Percentiles rank a stretch among this genome's conserved stretches.
phyloP scores from a whole-genome alignment of 2,113 vertebrate genomes.

The Papio anubis region DNA sequence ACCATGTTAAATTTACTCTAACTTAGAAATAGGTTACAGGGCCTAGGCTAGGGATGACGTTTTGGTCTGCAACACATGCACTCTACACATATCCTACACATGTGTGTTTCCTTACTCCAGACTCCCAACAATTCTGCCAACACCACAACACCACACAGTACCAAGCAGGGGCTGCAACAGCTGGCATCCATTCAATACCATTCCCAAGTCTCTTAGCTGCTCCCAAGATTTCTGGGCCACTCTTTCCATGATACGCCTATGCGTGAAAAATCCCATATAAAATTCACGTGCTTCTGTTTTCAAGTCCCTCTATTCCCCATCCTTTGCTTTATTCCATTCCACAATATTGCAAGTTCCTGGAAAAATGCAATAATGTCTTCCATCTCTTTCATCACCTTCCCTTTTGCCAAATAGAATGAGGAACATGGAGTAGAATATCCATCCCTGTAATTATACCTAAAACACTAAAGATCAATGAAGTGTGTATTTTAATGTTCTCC shows the following conservation, averaged over 20 bases:
- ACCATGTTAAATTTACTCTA: not conserved
- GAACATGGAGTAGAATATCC: not conserved
- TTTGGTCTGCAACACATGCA: not conserved
- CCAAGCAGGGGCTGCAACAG: not conserved
- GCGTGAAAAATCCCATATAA: not conserved
- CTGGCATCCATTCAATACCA: rapidly evolving
- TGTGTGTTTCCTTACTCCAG: not conserved
- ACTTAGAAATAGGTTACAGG: not conserved
- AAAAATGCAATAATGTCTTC: not conserved
- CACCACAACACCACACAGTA: not conserved
- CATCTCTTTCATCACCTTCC: not conserved
- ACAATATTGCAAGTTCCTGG: not conserved
- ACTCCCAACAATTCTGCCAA: not conserved
- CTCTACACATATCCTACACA: not conserved
- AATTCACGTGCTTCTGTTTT: not conserved
- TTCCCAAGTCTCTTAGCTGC: not conserved
- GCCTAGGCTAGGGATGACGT: too few species aligned
- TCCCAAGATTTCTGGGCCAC: not conserved
- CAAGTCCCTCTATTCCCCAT: not conserved
- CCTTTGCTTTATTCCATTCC: not conserved
- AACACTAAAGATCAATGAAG: not conserved
- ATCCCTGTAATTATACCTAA: not conserved
- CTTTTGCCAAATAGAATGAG: not conserved
- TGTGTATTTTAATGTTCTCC: not conserved
- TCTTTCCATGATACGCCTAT: not conserved